Evolutionary conservation across 2,888 invertebrate genomes (phyloP), one percentile per base, ranked within the genome.

Genomic region (Drosophila yooni): DNA sequence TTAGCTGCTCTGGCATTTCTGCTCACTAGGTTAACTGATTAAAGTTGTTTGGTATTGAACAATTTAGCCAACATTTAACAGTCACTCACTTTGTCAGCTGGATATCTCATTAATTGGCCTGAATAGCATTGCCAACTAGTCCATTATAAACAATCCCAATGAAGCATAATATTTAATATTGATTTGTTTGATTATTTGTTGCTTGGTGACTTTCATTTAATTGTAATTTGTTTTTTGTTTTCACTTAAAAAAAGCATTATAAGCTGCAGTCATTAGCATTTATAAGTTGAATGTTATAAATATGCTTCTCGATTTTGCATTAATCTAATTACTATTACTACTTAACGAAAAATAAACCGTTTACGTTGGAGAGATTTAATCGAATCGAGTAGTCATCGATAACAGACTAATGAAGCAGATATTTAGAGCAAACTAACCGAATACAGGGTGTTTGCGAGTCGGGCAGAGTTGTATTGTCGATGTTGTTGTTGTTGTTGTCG

Each of bases 401-500:
- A 43, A 11, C 2, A 3, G 0, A 6, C 11, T 1, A 43, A 11
- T 21, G 43, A 15, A 15, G 6, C n/a, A n/a, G n/a, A 8, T 18
- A 46, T 6, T 21, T 7, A 7, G 13, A 7, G 3, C 46, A 21
- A 21, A 1, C 21, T 29, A 21, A 5, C 5, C 21, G 1, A 21
- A 7, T 58, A 43, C 48, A 61, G 66, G 15, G 63, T 66, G 70
- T 58, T 27, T 31, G 0, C 18, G 0, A 34, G 18, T 54, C 67
- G 43, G 50, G n/a, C n/a, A 25, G 0, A 4, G 11, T 3, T 33
- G 33, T 3, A 33, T n/a, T 34, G 43, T 5, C 10, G n/a, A n/a
- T n/a, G n/a, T n/a, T n/a, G n/a, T 18, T 10, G 1, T 27, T 43
- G 7, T 25, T 59, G 60, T 56, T 69, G n/a, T 66, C 72, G 46